phyloP scores from a whole-genome alignment of 2,888 invertebrate species.

The Drosophila peninsularis region DNA sequence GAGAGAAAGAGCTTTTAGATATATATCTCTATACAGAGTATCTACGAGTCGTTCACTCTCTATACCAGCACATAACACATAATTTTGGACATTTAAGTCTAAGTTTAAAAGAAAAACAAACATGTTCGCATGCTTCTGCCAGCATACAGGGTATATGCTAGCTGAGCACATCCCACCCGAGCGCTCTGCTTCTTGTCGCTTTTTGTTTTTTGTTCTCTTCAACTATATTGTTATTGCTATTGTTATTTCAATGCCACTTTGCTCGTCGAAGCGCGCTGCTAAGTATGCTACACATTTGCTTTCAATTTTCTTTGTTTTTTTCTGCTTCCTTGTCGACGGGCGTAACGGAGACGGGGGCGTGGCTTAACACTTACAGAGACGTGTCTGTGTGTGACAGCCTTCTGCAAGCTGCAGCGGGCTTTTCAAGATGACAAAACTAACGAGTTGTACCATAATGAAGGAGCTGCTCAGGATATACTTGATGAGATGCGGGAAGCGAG shows the following conservation, averaged over 20 bases:
- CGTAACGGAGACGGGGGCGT: conserved; percentile 4
- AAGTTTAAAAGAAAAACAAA: background rate
- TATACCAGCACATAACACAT: background rate
- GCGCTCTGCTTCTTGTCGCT: background rate
- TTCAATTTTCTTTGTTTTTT: conserved; percentile 54
- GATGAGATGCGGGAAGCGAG: background rate
- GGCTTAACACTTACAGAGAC: background rate
- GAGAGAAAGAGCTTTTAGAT: no score
- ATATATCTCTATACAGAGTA: background rate
- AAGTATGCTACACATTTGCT: conserved; percentile 71
- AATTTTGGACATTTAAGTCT: background rate
- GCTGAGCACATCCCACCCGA: background rate
- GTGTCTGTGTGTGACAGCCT: conserved; percentile 6
- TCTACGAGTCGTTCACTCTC: background rate
- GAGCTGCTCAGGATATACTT: background rate
- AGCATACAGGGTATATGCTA: background rate
- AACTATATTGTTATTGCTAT: conserved; percentile 47
- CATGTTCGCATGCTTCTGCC: background rate
- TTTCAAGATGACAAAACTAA: conserved; percentile 11
- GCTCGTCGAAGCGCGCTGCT: conserved; percentile 50
- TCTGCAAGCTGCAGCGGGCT: conserved; percentile 6
- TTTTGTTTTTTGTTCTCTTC: conserved; percentile 4
- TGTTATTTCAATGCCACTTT: conserved; percentile 75
- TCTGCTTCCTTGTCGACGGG: conserved; percentile 9
- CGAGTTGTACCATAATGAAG: background rate